phyloP scores from a whole-genome alignment of 35 echinoderm and acorn worm genomes.

The Patiria miniata region DNA sequence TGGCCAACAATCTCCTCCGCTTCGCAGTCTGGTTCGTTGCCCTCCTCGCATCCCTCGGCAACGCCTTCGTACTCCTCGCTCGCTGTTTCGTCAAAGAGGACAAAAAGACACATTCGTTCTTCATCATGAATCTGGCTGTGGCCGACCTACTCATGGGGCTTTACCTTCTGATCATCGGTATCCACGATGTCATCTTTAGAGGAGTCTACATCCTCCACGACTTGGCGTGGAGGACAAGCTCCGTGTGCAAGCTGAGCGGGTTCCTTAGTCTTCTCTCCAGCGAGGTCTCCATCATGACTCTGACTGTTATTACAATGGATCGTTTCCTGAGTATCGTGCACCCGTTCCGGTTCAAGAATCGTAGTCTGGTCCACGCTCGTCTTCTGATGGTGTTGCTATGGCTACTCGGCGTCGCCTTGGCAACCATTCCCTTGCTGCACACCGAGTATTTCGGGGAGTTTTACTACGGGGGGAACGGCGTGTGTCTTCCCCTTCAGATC shows the following conservation, averaged over 20 bases:
- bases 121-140: conserved; percentile 93
- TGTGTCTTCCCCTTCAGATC: conserved; percentile 93
- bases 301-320: conserved; percentile 86
- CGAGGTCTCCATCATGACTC: conserved; percentile 84
- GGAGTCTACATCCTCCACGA: conserved; percentile 82
- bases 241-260: conserved; percentile 79
- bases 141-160: conserved; percentile 96
- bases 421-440: conserved; percentile 72
- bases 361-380: conserved; percentile 64
- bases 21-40: conserved; percentile 88
- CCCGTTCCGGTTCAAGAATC: conserved; percentile 84
- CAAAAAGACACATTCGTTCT: conserved; percentile 90
- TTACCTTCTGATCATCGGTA: conserved; percentile 81
- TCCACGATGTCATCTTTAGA: conserved; percentile 84
- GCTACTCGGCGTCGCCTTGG: conserved; percentile 61
- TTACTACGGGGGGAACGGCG: conserved; percentile 94
- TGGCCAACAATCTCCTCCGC: conserved; percentile 75
- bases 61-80: conserved; percentile 74
- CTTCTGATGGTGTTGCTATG: conserved; percentile 79
- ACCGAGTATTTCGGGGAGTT: conserved; percentile 80
- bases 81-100: conserved; percentile 86
- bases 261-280: conserved; percentile 92
- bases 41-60: conserved; percentile 77
- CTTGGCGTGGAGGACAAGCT: conserved; percentile 74
- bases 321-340: conserved; percentile 90